A percentile compares a stretch with the other conserved stretches of the same genome.
Evolutionary conservation across 2,888 invertebrate species (phyloP).

Genomic region (Pristionchus fissidentatus): DNA sequence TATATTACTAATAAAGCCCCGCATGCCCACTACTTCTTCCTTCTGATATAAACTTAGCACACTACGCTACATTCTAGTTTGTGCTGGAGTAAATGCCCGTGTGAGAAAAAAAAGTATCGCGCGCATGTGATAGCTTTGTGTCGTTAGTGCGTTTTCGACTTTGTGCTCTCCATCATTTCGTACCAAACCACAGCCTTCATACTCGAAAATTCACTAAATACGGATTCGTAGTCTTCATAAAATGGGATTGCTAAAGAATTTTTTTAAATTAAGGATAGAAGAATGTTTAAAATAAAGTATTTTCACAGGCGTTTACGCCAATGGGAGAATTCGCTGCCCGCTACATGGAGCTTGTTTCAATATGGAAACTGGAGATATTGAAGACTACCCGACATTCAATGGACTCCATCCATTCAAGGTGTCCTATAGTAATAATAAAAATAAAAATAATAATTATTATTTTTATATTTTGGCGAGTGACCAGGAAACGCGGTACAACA

Average conservation of each 20-base stretch:
- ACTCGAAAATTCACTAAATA: too few species aligned
- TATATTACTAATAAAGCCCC: too few species aligned
- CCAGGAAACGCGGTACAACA: background rate
- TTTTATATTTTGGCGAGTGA: too few species aligned
- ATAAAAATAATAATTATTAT: background rate
- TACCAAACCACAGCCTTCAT: too few species aligned
- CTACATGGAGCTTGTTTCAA: slow-evolving; percentile 98
- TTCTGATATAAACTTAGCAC: background rate
- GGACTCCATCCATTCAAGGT: slow-evolving; percentile 91
- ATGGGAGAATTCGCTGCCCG: slow-evolving; percentile 89
- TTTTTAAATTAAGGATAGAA: too few species aligned
- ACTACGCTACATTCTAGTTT: background rate
- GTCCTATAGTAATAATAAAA: too few species aligned
- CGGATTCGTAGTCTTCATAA: too few species aligned
- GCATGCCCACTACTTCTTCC: background rate
- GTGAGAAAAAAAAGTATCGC: too few species aligned
- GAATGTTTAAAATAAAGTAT: background rate
- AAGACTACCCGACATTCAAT: slow-evolving; percentile 95
- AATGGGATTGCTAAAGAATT: too few species aligned
- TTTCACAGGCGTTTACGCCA: slow-evolving; percentile 82
- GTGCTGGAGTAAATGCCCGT: background rate
- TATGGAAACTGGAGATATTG: slow-evolving; percentile 89
- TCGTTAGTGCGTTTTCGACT: too few species aligned
- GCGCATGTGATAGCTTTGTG: too few species aligned
- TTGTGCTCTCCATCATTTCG: too few species aligned